Evolutionary conservation across 2,888 invertebrate species (phyloP).

Genomic region (Allygus modestus): DNA sequence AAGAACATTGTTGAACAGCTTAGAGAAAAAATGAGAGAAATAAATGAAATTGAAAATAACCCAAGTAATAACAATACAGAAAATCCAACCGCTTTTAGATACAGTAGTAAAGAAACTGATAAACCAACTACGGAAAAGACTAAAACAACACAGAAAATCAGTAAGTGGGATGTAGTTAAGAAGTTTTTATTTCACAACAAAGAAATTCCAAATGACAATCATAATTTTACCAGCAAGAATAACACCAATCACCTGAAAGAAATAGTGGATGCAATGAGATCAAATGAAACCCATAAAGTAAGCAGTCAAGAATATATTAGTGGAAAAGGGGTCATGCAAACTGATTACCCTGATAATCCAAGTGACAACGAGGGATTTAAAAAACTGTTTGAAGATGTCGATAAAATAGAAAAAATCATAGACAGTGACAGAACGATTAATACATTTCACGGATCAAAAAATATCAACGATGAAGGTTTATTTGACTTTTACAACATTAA

Average conservation of each 20-base stretch:
- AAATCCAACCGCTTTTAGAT: neutral
- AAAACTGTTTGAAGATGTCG: neutral
- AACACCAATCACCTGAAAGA: neutral
- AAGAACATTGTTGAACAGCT: neutral
- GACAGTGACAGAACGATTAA: neutral
- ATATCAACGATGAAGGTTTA: neutral
- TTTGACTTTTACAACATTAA: constrained; percentile 25
- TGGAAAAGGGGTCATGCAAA: too few relatives aligned
- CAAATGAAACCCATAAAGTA: neutral
- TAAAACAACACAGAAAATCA: neutral
- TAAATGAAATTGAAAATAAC: neutral
- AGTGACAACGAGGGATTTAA: neutral
- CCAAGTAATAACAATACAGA: neutral
- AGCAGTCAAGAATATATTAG: neutral
- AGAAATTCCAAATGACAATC: too few relatives aligned
- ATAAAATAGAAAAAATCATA: constrained; percentile 19
- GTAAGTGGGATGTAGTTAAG: neutral
- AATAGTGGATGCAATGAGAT: neutral
- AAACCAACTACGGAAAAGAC: neutral
- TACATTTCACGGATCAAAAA: neutral
- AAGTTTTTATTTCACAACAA: neutral
- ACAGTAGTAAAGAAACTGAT: neutral
- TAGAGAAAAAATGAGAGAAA: neutral
- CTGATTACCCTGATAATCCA: too few relatives aligned
- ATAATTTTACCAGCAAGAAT: neutral